Evolutionary conservation across 2,113 vertebrate genomes (phyloP), one percentile per base, ranked within the genome.

Genomic region (Mormyrus iriodes): DNA sequence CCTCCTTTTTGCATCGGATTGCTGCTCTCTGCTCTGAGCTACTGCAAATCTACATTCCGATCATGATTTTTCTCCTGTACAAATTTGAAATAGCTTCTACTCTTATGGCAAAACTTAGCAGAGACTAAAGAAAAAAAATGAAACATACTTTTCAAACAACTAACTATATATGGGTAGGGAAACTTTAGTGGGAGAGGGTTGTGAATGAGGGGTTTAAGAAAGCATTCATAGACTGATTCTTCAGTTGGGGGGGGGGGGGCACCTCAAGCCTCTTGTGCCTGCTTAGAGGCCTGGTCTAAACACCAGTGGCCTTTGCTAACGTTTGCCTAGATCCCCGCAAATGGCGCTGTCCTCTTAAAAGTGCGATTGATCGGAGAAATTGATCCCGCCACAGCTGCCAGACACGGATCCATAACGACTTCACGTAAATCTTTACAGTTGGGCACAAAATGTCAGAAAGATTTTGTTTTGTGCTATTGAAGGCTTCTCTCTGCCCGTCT

Each of bases 261-360:
- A 21, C 19, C 4, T 51, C 51, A 42, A 35, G 44, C 84, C 46
- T 31, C 48, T 27, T 85, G 4, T 27, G 48, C 84, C 84, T 49
- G 84, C 24, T 15, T 27, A 52, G 55, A 88, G 89, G 65, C 27
- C 87, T 46, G n/a, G 84, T 88, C 55, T 88, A 93, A 95, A 93
- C 94, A 93, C 93, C 95, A 95, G 88, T 90, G 93, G 91, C 92
- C 92, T 93, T 88, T 84, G 85, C 94, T 91, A 93, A 89, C 91
- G 90, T 90, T 61, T 90, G 92, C 91, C 92, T 92, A 92, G 93
- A 90, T 93, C 92, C 90, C 91, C 88, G 93, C 94, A 95, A 95
- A 94, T 93, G 94, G 93, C 94, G 91, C 94, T 93, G 94, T 95
- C 94, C 95, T 95, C 94, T 95, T 95, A 94, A 96, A 95, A 95